Conservation (phyloP, 2,888 invertebrate genomes). For the Steromphala cineraria region DNA sequence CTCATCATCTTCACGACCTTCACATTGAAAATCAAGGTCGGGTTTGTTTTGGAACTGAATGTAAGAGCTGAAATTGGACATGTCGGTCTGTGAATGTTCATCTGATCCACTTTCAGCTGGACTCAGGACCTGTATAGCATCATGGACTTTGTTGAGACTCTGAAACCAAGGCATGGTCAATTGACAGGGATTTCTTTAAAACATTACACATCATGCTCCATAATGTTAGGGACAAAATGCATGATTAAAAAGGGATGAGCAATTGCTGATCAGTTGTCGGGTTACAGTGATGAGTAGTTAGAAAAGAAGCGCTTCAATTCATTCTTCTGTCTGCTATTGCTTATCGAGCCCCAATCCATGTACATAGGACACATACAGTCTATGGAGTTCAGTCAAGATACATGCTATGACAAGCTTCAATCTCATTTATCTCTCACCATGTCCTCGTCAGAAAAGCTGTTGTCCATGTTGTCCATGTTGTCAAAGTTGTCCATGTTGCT, state of each 20-base stretch:
- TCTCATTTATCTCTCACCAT: conserved; percentile 26
- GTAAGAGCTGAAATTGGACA: background rate
- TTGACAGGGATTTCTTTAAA: too few species aligned
- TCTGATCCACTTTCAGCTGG: background rate
- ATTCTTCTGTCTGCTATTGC: too few species aligned
- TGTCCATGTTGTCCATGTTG: conserved; percentile 41
- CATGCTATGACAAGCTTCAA: too few species aligned
- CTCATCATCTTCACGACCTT: conserved; percentile 17
- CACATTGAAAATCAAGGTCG: background rate
- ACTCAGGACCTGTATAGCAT: background rate
- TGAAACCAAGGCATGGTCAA: background rate
- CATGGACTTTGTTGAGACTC: background rate
- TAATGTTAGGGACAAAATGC: too few species aligned
- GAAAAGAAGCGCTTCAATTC: too few species aligned
- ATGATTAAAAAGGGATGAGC: too few species aligned
- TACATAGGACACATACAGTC: too few species aligned
- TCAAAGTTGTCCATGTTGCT: conserved; percentile 38
- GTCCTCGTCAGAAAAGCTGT: conserved; percentile 43
- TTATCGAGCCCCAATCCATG: too few species aligned
- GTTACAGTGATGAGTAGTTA: too few species aligned
- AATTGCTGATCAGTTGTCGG: too few species aligned
- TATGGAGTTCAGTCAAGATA: too few species aligned
- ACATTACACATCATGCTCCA: too few species aligned
- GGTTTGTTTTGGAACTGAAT: background rate
- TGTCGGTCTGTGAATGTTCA: background rate